A percentile compares a stretch with the other conserved stretches of the same genome.
These are phyloP conservation scores for Planococcus citri DNA, from an alignment of 1,140 invertebrate genomes.

Conservation along the genomic window DNA sequence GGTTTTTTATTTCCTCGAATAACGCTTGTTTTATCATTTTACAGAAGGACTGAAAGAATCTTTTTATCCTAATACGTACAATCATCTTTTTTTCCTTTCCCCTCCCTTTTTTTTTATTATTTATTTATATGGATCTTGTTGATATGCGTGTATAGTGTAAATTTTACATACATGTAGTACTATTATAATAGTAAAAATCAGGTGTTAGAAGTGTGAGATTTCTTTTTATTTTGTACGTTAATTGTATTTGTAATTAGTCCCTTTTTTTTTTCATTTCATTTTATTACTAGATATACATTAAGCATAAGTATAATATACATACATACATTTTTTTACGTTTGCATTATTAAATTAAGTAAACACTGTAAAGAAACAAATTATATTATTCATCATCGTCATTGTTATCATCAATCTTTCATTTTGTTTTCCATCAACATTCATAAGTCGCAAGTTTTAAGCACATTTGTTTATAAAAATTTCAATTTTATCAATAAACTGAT, in stretches of 20 bases:
- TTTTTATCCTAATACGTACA: conserved; percentile 10
- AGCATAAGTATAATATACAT: not conserved
- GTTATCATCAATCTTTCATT: conserved; percentile 8
- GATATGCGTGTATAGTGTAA: not conserved
- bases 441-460: conserved; percentile 1
- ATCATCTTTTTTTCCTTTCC: not conserved
- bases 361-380: not conserved
- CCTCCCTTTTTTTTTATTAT: not conserved
- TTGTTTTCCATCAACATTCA: not conserved
- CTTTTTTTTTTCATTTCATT: conserved; percentile 1
- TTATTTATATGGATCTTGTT: conserved; percentile 8
- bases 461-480: not conserved
- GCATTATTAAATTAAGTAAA: not conserved
- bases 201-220: conserved; percentile 20
- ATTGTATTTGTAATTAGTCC: not conserved
- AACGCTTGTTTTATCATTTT: not conserved
- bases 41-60: not conserved
- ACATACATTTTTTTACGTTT: not conserved
- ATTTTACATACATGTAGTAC: not conserved
- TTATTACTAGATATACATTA: not conserved
- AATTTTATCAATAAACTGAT: not conserved
- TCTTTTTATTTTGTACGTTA: conserved; percentile 11
- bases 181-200: not conserved
- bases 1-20: too few relatives aligned
- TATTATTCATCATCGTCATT: not conserved